These are phyloP conservation scores for Drosophila willistoni DNA, from an alignment of 1,140 invertebrate species.

Conservation along the genomic window DNA sequence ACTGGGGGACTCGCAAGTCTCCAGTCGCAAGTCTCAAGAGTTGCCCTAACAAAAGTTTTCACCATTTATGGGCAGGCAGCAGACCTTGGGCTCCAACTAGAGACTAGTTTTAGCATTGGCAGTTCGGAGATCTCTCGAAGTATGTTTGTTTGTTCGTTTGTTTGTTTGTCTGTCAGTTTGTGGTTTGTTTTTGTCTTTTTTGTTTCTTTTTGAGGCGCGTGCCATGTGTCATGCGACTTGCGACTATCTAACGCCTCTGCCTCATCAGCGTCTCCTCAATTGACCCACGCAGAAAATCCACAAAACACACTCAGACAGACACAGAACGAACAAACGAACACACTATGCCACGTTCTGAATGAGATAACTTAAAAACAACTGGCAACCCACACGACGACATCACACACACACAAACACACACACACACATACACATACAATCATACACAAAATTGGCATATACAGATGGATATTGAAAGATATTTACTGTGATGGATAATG, in stretches of 20 bases:
- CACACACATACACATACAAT: slow-evolving; percentile 28
- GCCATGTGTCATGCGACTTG: slow-evolving; percentile 77
- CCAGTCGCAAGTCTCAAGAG: slow-evolving; percentile 45
- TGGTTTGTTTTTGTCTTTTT: slow-evolving; percentile 39
- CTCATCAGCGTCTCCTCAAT: slow-evolving; percentile 71
- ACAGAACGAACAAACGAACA: slow-evolving; percentile 34
- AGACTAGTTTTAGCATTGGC: slow-evolving; percentile 54
- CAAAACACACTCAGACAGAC: slow-evolving; percentile 27
- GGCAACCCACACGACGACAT: slow-evolving; percentile 69
- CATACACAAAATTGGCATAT: slow-evolving; percentile 62
- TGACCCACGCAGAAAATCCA: slow-evolving; percentile 63
- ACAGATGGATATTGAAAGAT: slow-evolving; percentile 58
- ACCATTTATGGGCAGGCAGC: slow-evolving; percentile 72
- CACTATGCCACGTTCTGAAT: slow-evolving; percentile 62
- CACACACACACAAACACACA: slow-evolving; percentile 28
- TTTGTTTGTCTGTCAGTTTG: slow-evolving; percentile 37
- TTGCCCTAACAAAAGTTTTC: slow-evolving; percentile 74
- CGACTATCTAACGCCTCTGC: slow-evolving; percentile 80
- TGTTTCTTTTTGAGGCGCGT: slow-evolving; percentile 66
- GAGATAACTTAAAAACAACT: slow-evolving; percentile 63
- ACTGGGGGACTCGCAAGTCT: background rate
- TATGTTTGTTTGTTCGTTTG: slow-evolving; percentile 47
- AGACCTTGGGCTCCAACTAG: slow-evolving; percentile 57
- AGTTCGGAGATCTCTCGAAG: slow-evolving; percentile 24
- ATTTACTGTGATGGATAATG: slow-evolving; percentile 33